These are phyloP conservation scores for Dorcus parallelipipedus DNA, from an alignment of 2,888 invertebrate species.

Conservation along the genomic window DNA sequence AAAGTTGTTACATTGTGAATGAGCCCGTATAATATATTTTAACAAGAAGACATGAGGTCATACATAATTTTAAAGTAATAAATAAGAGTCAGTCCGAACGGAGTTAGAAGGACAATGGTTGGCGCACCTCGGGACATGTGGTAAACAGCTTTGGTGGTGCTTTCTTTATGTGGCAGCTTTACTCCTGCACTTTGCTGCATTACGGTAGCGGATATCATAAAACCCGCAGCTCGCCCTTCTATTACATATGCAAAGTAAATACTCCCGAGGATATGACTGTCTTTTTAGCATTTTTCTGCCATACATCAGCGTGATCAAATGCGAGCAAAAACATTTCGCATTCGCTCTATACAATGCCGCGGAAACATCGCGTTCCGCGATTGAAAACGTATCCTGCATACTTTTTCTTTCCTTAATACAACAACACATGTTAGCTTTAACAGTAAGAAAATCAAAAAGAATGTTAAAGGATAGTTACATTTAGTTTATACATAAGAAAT, in stretches of 20 bases:
- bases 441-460: too few species aligned
- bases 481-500: too few species aligned
- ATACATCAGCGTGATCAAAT: slow-evolving; percentile 1
- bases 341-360: neutral
- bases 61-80: neutral
- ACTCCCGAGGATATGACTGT: slow-evolving; percentile 3
- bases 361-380: neutral
- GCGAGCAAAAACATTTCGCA: neutral
- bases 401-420: neutral
- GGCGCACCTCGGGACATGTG: slow-evolving; percentile 3
- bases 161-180: slow-evolving; percentile 15
- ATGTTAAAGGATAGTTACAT: too few species aligned
- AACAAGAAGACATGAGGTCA: too few species aligned
- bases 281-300: slow-evolving; percentile 1
- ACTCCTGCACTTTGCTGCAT: slow-evolving; percentile 9
- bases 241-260: slow-evolving; percentile 10
- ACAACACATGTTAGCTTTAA: too few species aligned
- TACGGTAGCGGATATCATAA: slow-evolving; percentile 8
- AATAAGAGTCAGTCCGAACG: slow-evolving; percentile 12
- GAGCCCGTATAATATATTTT: too few species aligned
- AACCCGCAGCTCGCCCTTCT: slow-evolving; percentile 4
- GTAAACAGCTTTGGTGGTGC: slow-evolving; percentile 11
- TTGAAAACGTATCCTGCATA: neutral
- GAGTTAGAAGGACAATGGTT: slow-evolving; percentile 11
- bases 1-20: too few species aligned